Base-by-base conservation (phyloP, 2,888 invertebrate species). In the Acanthosepion esculentum region DNA sequence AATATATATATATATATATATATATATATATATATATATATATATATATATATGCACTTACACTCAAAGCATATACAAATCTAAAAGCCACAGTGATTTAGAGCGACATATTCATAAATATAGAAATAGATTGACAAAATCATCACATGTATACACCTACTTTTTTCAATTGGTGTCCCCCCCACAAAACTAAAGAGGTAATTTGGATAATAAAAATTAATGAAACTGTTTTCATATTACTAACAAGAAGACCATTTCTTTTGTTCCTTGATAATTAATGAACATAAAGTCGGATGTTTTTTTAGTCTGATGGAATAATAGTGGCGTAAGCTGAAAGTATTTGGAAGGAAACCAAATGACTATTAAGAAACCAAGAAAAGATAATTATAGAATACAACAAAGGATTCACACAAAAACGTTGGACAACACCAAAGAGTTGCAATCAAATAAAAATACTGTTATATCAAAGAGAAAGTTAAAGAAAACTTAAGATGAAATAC, bases 391-490 rank as follows among this genome's bases (percentile, higher is more conserved):
- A 78, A 12, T 2, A n/a, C n/a, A n/a, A n/a, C 5, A 4, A 8
- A 2, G 12, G 23, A 33, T n/a, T 10, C 29, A 78, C 8, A 78
- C 78, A 78, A 10, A 78, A n/a, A 78, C 7, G n/a, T 18, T 78
- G 18, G 8, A 78, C 4, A n/a, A n/a, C 1, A n/a, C 1, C 10
- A 78, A n/a, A 78, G n/a, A n/a, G 15, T 5, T n/a, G 2, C 0
- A 5, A 78, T 78, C 78, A 78, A 78, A n/a, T n/a, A n/a, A 12
- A n/a, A n/a, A 33, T n/a, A 33, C n/a, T n/a, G 12, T 78, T n/a
- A 78, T 33, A n/a, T 78, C 10, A 78, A 92, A 50, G 33, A 48
- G 29, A 48, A 48, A 48, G 29, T 48, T 23, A 92, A 92, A 48
- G 48, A 8, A 41, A 41, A 1, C 41, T 41, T 23, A 48, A 41